A percentile compares a stretch with the other conserved stretches of the same genome.
Conservation (phyloP, 2,888 invertebrate species). For the Petrolisthes cinctipes region DNA sequence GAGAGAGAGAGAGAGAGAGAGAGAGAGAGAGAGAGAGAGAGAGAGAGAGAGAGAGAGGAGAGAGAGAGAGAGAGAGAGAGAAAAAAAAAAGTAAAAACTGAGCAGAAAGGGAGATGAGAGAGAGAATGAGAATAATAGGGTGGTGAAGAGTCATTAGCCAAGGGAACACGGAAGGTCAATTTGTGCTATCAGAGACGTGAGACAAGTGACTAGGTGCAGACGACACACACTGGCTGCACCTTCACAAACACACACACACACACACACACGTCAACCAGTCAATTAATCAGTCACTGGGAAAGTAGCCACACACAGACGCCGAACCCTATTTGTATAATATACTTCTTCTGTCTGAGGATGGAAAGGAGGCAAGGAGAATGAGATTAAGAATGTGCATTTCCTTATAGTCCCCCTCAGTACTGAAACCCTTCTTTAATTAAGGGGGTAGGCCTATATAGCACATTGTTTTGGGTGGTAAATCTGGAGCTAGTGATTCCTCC, state of each 20-base stretch:
- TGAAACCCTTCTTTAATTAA: too few species aligned
- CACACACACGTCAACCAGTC: background rate
- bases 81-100: background rate
- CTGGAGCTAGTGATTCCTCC: too few species aligned
- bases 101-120: conserved; percentile 12
- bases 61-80: conserved; percentile 17
- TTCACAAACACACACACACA: background rate
- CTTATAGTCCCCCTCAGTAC: too few species aligned
- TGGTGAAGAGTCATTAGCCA: background rate
- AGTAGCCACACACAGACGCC: background rate
- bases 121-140: conserved; percentile 10
- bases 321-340: too few species aligned
- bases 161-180: background rate
- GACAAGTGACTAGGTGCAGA: background rate
- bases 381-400: too few species aligned
- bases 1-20: conserved; percentile 8
- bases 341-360: background rate
- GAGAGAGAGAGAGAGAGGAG: conserved; percentile 1
- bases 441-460: too few species aligned
- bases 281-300: too few species aligned
- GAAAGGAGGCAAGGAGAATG: too few species aligned
- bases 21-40: background rate
- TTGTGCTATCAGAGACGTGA: background rate
- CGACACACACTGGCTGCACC: background rate
- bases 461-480: too few species aligned